These are phyloP conservation scores for Cryptoprocta ferox DNA, from an alignment of 2,797 vertebrate genomes.

Conservation along the genomic window DNA sequence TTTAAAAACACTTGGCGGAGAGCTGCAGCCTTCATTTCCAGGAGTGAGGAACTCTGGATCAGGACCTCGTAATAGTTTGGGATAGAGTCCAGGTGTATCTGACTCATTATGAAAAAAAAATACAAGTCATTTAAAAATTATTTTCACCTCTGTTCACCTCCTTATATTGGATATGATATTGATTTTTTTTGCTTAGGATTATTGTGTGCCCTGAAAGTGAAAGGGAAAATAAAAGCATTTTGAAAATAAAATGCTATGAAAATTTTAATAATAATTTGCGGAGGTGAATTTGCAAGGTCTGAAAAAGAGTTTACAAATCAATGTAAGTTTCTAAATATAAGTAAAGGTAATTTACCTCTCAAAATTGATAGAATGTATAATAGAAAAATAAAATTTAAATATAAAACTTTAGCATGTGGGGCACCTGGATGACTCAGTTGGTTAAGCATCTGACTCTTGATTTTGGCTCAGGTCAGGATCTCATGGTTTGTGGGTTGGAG, in stretches of 20 bases:
- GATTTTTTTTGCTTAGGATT: background rate
- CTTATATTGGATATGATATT: background rate
- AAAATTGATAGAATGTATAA: background rate
- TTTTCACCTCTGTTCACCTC: background rate
- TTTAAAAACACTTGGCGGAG: background rate
- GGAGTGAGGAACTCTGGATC: background rate
- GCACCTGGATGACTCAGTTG: too few relatives aligned
- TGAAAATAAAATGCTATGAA: background rate
- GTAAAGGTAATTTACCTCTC: background rate
- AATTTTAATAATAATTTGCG: background rate
- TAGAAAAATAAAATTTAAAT: background rate
- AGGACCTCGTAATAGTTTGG: background rate
- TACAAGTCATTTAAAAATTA: background rate
- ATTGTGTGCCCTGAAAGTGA: background rate
- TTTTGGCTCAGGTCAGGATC: too few relatives aligned
- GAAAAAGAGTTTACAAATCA: background rate
- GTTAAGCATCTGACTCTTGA: too few relatives aligned
- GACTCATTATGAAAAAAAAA: slow-evolving; percentile 12
- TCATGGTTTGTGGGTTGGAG: too few relatives aligned
- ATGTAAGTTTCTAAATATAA: background rate
- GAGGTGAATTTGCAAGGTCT: background rate
- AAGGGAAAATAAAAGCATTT: background rate
- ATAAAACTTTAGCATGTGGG: background rate
- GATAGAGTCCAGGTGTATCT: background rate
- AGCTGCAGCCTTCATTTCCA: background rate